These are phyloP conservation scores for Troilus luridus DNA, from an alignment of 2,888 invertebrate species.

Conservation along the genomic window DNA sequence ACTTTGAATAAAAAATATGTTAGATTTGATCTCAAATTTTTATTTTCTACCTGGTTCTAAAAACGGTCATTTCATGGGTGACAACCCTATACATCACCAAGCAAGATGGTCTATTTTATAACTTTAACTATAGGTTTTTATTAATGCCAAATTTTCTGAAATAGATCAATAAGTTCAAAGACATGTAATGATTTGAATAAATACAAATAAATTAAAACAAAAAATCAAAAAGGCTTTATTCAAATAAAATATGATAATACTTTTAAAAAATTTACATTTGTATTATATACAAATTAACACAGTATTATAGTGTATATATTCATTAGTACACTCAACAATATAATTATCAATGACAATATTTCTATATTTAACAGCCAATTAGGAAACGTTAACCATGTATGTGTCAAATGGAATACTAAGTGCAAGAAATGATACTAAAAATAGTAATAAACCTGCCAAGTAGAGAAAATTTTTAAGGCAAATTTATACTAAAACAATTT, in stretches of 20 bases:
- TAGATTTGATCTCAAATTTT: too few species aligned
- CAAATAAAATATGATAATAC: not conserved
- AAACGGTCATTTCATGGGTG: too few species aligned
- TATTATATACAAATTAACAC: slow-evolving; percentile 8
- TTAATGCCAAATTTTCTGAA: too few species aligned
- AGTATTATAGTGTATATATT: not conserved
- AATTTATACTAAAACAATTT: not conserved
- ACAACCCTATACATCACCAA: too few species aligned
- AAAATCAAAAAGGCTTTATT: not conserved
- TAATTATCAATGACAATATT: not conserved
- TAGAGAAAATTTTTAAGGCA: not conserved
- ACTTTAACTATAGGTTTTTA: too few species aligned
- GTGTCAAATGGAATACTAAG: not conserved
- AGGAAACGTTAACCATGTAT: not conserved
- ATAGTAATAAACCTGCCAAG: not conserved
- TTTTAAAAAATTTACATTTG: not conserved
- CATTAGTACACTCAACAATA: not conserved
- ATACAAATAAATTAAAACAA: not conserved
- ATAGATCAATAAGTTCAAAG: not conserved
- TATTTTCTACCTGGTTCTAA: too few species aligned
- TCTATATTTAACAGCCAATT: not conserved
- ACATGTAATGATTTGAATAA: not conserved
- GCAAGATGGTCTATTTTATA: too few species aligned
- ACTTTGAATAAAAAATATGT: too few species aligned
- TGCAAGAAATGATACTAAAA: not conserved